Evolutionary conservation across 2,797 vertebrate genomes (phyloP).

Genomic region (Crenichthys baileyi): DNA sequence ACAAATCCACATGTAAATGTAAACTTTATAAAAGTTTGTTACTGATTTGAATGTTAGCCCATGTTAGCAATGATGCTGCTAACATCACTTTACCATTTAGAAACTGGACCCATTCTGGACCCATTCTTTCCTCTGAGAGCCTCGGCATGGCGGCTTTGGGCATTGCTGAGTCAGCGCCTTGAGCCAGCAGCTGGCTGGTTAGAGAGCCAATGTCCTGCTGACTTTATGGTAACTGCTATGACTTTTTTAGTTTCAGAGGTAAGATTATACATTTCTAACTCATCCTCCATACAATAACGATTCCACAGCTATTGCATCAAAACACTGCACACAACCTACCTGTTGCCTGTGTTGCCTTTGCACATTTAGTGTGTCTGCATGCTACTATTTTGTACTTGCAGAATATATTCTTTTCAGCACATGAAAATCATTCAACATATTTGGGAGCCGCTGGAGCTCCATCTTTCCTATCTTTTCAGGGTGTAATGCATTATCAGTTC

Average conservation of each 20-base stretch:
- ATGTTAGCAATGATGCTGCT: no score
- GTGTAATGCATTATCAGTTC: conserved; percentile 10
- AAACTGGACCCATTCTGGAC: no score
- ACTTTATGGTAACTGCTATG: background rate
- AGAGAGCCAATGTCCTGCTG: background rate
- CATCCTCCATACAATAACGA: background rate
- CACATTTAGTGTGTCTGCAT: background rate
- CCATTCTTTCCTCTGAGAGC: no score
- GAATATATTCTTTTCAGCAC: background rate
- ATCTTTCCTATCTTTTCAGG: background rate
- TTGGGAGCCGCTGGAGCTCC: background rate
- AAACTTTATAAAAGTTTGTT: no score
- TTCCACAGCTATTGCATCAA: background rate
- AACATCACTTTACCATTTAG: no score
- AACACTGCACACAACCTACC: background rate
- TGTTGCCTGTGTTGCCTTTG: background rate
- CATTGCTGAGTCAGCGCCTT: no score
- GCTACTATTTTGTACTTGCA: background rate
- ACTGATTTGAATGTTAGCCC: no score
- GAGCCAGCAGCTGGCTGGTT: background rate
- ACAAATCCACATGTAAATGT: no score
- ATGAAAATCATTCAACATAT: conserved; percentile 3
- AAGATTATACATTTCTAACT: background rate
- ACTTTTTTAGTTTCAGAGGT: background rate
- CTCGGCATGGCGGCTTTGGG: no score